Percentiles rank a stretch among this genome's conserved stretches.
Conservation (phyloP, 2,888 invertebrate genomes). For the Eristalis tenax region DNA sequence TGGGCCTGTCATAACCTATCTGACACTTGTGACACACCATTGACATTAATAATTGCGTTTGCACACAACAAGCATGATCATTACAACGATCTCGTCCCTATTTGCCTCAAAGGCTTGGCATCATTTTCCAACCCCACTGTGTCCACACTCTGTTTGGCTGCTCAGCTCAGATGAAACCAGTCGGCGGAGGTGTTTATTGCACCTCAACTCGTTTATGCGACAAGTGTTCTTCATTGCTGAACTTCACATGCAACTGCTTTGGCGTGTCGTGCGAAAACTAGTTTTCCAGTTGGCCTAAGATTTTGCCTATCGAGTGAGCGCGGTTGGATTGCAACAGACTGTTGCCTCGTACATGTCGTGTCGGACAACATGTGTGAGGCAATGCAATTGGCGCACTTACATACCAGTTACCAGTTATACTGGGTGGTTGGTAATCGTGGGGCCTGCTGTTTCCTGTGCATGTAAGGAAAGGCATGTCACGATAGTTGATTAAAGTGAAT, state of each 20-base stretch:
- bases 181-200: not conserved
- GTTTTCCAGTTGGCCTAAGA: not conserved
- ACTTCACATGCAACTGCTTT: not conserved
- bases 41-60: not conserved
- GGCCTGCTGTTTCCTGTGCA: not conserved
- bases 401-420: too few species aligned
- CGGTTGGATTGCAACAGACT: not conserved
- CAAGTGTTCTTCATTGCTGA: not conserved
- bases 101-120: not conserved
- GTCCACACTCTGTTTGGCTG: not conserved
- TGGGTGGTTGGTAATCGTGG: not conserved
- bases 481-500: not conserved
- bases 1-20: not conserved
- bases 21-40: not conserved
- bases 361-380: not conserved
- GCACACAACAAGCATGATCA: not conserved
- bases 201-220: not conserved
- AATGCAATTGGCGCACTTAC: not conserved
- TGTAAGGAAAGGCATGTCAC: not conserved
- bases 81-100: not conserved
- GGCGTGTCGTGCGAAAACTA: not conserved
- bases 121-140: not conserved
- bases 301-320: not conserved
- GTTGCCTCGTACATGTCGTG: not conserved
- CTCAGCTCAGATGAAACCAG: not conserved